A percentile compares a stretch with the other conserved stretches of the same genome.
phyloP scores from a whole-genome alignment of 2,113 vertebrate species.

The Oceanodroma tethys region DNA sequence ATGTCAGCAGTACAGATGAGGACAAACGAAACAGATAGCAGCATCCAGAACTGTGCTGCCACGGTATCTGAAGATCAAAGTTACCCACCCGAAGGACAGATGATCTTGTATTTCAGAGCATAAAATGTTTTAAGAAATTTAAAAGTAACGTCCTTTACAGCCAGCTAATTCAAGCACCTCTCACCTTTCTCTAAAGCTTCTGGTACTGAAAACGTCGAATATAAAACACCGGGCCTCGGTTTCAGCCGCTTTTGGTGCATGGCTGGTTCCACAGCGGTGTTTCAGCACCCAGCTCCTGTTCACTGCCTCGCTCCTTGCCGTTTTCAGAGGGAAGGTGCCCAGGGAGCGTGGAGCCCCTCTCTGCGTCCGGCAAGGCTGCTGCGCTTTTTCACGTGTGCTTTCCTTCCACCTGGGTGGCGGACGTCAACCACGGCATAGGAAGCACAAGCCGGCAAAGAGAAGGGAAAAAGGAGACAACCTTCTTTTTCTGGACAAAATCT shows the following conservation, averaged over 20 bases:
- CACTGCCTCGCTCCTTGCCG: fast-evolving
- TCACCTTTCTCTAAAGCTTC: neutral
- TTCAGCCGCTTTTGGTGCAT: neutral
- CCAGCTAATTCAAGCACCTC: neutral
- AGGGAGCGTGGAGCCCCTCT: neutral
- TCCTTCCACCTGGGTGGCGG: neutral
- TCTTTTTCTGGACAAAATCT: neutral
- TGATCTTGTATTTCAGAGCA: neutral
- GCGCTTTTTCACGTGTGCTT: fast-evolving
- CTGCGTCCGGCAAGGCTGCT: fast-evolving
- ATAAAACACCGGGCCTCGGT: neutral
- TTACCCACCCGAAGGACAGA: neutral
- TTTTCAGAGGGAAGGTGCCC: neutral
- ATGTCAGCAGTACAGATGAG: neutral
- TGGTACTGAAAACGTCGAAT: neutral
- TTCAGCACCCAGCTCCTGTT: neutral
- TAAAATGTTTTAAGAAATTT: neutral
- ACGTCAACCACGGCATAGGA: neutral
- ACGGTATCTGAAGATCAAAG: neutral
- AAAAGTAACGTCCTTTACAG: neutral
- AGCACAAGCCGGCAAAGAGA: neutral
- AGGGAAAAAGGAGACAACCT: neutral
- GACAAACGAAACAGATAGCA: neutral
- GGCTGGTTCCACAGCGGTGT: neutral
- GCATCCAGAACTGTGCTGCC: neutral